Percentiles rank a stretch among this genome's conserved stretches.
Conservation (phyloP, 2,797 vertebrate genomes). For the Rhinatrema bivittatum region DNA sequence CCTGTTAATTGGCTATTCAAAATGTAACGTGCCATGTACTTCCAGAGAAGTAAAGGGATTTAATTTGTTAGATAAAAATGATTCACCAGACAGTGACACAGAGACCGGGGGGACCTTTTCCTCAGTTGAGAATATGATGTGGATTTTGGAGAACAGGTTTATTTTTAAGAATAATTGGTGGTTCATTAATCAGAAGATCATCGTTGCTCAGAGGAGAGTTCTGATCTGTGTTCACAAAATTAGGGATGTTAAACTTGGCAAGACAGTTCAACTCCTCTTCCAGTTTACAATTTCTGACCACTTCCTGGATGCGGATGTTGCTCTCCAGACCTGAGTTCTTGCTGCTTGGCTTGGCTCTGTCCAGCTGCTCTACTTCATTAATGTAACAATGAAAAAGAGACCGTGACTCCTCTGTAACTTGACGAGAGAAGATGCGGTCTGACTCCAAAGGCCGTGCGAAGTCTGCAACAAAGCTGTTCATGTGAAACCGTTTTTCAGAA, state of each 20-base stretch:
- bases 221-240: slow-evolving; percentile 78
- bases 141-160: slow-evolving; percentile 40
- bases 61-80: background rate
- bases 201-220: slow-evolving; percentile 69
- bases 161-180: slow-evolving; percentile 57
- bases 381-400: slow-evolving; percentile 80
- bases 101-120: background rate
- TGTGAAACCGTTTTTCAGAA: slow-evolving; percentile 60
- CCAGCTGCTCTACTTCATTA: slow-evolving; percentile 60
- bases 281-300: slow-evolving; percentile 28
- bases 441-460: slow-evolving; percentile 49
- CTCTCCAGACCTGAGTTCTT: slow-evolving; percentile 27
- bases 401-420: slow-evolving; percentile 56
- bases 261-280: slow-evolving; percentile 57
- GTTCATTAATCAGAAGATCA: slow-evolving; percentile 70
- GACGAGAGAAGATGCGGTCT: slow-evolving; percentile 62
- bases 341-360: slow-evolving; percentile 34
- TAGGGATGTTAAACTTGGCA: slow-evolving; percentile 79
- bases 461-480: slow-evolving; percentile 67
- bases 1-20: no score
- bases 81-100: background rate
- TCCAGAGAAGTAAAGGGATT: background rate
- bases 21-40: background rate
- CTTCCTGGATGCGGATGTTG: slow-evolving; percentile 39
- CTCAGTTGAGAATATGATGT: slow-evolving; percentile 46